A percentile compares a stretch with the other conserved stretches of the same genome.
These are phyloP conservation scores for Spinibarbus caldwelli DNA, from an alignment of 2,797 vertebrate genomes.

Conservation along the genomic window DNA sequence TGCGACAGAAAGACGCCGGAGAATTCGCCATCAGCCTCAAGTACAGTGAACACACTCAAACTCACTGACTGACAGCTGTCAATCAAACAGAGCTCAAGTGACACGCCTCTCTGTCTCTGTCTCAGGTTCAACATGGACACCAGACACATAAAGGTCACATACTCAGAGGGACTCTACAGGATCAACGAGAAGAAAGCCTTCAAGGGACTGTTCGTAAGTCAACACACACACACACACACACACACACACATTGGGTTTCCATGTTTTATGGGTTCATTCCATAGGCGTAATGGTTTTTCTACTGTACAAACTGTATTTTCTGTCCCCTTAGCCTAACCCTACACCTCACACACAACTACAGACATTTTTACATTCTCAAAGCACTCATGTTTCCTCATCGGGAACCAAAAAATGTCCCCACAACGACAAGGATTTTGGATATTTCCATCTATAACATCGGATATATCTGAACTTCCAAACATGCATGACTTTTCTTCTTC, in stretches of 20 bases:
- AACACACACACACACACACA: not conserved
- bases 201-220: conserved; percentile 84
- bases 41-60: conserved; percentile 71
- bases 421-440: no score
- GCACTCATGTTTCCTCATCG: no score
- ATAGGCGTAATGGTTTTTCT: no score
- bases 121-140: conserved; percentile 87
- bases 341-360: no score
- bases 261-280: no score
- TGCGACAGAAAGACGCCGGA: conserved; percentile 88
- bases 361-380: no score
- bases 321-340: no score
- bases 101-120: conserved; percentile 17
- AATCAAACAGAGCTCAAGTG: not conserved
- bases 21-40: conserved; percentile 96
- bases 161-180: conserved; percentile 83
- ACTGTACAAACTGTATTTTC: no score
- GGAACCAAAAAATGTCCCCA: no score
- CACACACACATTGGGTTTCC: no score
- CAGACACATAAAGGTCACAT: conserved; percentile 92
- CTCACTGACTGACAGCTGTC: conserved; percentile 30
- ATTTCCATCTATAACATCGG: no score
- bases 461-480: no score
- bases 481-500: not conserved
- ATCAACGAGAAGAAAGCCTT: conserved; percentile 94